Evolutionary conservation across 2,113 vertebrate genomes (phyloP).

Genomic region (Fukomys damarensis): DNA sequence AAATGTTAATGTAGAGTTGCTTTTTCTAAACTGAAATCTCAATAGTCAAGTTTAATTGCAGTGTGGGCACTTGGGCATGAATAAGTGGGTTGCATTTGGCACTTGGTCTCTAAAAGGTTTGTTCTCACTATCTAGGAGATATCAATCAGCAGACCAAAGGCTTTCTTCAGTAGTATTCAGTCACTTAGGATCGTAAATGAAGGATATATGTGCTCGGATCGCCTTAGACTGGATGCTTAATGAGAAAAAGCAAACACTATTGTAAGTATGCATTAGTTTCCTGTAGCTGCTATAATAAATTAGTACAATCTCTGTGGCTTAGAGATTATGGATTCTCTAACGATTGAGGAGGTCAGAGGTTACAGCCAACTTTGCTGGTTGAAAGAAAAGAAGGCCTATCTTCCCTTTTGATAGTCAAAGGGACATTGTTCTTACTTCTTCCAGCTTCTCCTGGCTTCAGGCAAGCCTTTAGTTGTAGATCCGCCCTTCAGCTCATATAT

Average conservation of each 20-base stretch:
- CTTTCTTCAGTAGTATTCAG: neutral
- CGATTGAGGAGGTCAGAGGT: neutral
- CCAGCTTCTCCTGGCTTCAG: neutral
- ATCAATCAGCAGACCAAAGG: rapidly evolving
- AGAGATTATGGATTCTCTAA: neutral
- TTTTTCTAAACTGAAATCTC: neutral
- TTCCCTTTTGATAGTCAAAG: neutral
- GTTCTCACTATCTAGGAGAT: neutral
- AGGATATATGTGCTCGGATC: rapidly evolving
- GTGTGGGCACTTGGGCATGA: neutral
- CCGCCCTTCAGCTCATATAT: rapidly evolving
- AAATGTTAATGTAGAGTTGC: neutral
- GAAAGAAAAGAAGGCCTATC: neutral
- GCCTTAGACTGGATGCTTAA: neutral
- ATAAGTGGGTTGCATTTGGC: neutral
- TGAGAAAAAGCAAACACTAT: neutral
- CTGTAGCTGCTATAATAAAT: neutral
- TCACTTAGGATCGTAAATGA: rapidly evolving
- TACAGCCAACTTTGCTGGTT: neutral
- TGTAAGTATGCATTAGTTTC: neutral
- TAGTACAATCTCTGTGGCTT: neutral
- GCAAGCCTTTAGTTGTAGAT: no score
- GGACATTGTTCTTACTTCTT: no score
- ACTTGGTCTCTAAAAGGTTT: neutral
- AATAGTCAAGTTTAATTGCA: neutral